Base-by-base conservation (phyloP, 2,113 vertebrate genomes). In the Ctenodactylus gundi region DNA sequence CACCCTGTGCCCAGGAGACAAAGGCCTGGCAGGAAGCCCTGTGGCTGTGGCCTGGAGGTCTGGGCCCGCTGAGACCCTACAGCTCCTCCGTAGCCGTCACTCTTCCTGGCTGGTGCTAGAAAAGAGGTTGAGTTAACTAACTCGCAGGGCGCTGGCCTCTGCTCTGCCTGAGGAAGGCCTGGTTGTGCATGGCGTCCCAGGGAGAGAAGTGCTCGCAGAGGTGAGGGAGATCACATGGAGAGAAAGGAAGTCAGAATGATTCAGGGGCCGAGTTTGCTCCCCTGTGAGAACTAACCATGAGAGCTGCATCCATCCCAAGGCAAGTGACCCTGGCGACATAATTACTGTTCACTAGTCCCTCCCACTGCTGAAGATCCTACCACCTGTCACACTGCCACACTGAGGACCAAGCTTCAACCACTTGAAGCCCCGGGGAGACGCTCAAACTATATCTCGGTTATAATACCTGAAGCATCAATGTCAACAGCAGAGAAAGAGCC, bases 401-500 rank as follows among this genome's bases (percentile, higher is more conserved):
- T n/a, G 7, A 64, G 20, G 55, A 44, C 46, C 51, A 36, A 20
- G 41, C 29, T 55, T 49, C 64, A 17, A 46, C n/a, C 2, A 27
- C 53, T 17, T 6, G 62, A 41, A 5, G 4, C 23, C 23, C 18
- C 49, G 29, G 29, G 29, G 57, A 21, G 41, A n/a, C 67, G 34
- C 55, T 44, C 3, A 39, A 15, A 34, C 58, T 31, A 10, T 1
- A 4, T 41, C 29, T 12, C 31, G 12, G 58, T 13, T 41, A 27
- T 1, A 36, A 34, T 57, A 27, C 44, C 3, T 5, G n/a, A n/a
- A 7, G 39, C 0, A 23, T 20, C 4, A 3, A 18, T 27, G 36
- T 39, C 41, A 6, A 20, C 4, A 17, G 27, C 6, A 21, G 39
- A 12, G 3, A 4, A 7, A 20, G 31, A 0, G 0, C 27, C 25